Percentiles rank a stretch among this genome's conserved stretches.
Conservation (phyloP, 2,797 vertebrate species). For the Rhabdomys pumilio region DNA sequence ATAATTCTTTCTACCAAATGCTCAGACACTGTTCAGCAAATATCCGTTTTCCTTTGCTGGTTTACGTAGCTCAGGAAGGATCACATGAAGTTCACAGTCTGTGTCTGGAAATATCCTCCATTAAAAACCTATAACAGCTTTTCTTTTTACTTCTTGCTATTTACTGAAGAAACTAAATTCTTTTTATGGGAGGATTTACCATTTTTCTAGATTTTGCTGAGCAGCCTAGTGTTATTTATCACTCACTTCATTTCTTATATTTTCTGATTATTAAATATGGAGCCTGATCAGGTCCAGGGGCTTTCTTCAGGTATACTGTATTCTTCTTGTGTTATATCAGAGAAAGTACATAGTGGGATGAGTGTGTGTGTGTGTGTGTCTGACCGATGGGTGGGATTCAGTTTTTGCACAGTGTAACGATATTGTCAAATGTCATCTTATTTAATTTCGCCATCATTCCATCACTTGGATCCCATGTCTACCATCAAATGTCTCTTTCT, state of each 20-base stretch:
- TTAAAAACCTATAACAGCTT: slow-evolving; percentile 40
- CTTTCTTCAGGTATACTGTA: neutral
- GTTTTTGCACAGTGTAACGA: slow-evolving; percentile 51
- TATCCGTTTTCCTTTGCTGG: slow-evolving; percentile 31
- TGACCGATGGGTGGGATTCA: neutral
- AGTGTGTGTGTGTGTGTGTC: neutral
- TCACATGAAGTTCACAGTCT: slow-evolving; percentile 70
- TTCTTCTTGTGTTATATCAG: slow-evolving; percentile 63
- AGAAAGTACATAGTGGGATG: slow-evolving; percentile 21
- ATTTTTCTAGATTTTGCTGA: slow-evolving; percentile 64
- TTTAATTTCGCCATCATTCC: slow-evolving; percentile 77
- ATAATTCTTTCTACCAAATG: slow-evolving; percentile 59
- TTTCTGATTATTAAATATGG: slow-evolving; percentile 65
- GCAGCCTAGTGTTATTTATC: slow-evolving; percentile 37
- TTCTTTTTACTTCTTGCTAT: neutral
- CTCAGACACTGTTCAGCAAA: slow-evolving; percentile 41
- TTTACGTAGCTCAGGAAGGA: slow-evolving; percentile 72
- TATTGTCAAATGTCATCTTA: slow-evolving; percentile 78
- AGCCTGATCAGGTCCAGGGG: slow-evolving; percentile 62
- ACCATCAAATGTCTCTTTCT: slow-evolving; percentile 75
- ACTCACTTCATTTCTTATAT: slow-evolving; percentile 16
- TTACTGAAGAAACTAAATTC: slow-evolving; percentile 62
- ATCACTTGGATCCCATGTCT: slow-evolving; percentile 73
- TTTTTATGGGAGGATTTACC: slow-evolving; percentile 52
- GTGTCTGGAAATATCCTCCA: slow-evolving; percentile 59